Evolutionary conservation across 2,113 vertebrate species (phyloP).

Genomic region (Charina bottae): DNA sequence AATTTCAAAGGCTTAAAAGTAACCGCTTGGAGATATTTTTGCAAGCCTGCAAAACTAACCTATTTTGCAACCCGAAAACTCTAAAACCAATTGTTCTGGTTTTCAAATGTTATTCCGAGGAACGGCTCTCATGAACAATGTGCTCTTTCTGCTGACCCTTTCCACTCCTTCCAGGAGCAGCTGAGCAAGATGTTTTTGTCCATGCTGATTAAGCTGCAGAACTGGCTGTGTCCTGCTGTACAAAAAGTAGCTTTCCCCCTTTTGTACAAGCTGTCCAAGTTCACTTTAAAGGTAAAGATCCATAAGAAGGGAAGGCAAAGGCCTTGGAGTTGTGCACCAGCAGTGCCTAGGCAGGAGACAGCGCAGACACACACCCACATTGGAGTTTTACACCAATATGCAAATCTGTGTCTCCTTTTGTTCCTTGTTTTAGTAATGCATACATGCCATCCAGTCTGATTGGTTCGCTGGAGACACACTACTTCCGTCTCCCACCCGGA

Average conservation of each 20-base stretch:
- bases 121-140: neutral
- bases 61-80: neutral
- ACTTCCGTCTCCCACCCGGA: too few relatives aligned
- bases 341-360: neutral
- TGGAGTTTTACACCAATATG: neutral
- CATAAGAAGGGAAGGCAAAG: neutral
- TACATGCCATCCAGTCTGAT: neutral
- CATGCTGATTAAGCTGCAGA: neutral
- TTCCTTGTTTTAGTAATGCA: neutral
- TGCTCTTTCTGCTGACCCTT: neutral
- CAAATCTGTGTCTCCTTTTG: neutral
- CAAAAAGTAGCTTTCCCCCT: neutral
- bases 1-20: neutral
- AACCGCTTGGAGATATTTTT: neutral
- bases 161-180: neutral
- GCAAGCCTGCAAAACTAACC: neutral
- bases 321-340: neutral
- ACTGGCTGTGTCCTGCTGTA: neutral
- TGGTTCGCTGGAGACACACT: neutral
- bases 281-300: too few relatives aligned
- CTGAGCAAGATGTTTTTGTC: neutral
- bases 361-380: neutral
- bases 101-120: neutral
- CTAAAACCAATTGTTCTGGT: neutral
- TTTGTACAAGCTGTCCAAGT: neutral